Percentiles rank a stretch among this genome's conserved stretches.
Conservation (phyloP, 2,113 vertebrate species). For the Corythaeola cristata region DNA sequence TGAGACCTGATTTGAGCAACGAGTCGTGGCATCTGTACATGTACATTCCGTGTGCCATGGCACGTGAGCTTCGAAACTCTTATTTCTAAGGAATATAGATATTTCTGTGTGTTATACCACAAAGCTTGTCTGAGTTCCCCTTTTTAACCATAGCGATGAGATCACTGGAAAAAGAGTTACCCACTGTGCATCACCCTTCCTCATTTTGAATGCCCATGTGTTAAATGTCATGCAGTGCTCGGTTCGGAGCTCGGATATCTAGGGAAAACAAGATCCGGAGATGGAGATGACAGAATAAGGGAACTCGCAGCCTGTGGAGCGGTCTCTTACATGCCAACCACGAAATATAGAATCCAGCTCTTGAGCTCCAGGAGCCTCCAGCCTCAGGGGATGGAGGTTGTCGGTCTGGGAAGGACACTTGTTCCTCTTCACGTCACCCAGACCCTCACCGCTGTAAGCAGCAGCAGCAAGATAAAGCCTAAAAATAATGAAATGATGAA, state of each 20-base stretch:
- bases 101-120: conserved; percentile 36
- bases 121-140: not conserved
- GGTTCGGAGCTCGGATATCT: not conserved
- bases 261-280: not conserved
- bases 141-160: conserved; percentile 33
- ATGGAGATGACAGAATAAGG: not conserved
- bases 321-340: not conserved
- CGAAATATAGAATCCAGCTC: not conserved
- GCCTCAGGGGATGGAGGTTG: not conserved
- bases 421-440: not conserved
- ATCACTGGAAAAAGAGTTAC: conserved; percentile 41
- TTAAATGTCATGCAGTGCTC: not conserved
- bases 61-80: not conserved
- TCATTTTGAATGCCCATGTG: not conserved
- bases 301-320: not conserved
- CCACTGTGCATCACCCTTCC: not conserved
- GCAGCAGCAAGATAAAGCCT: not conserved
- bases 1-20: not conserved
- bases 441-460: not conserved
- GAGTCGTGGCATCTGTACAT: not conserved
- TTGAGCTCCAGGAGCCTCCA: not conserved
- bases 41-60: not conserved
- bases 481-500: not conserved
- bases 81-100: conserved; percentile 27
- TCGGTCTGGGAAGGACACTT: not conserved